Conservation (phyloP, 2,888 invertebrate species). For the Sphaeridia pumilis region DNA sequence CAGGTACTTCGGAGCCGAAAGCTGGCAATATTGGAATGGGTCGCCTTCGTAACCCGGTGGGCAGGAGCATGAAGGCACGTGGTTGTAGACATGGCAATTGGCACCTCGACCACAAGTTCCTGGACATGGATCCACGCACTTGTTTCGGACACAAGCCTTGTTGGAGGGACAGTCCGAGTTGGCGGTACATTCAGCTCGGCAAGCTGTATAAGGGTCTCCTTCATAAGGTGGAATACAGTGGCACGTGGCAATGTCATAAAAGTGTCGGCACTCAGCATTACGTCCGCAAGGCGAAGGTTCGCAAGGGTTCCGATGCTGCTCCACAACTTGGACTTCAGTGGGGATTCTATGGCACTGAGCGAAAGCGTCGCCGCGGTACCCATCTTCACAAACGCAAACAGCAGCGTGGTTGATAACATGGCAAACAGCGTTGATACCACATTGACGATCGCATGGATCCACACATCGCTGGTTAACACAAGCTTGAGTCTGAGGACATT, state of each 20-base stretch:
- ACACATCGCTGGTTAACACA: constrained; percentile 62
- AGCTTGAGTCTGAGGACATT: constrained; percentile 73
- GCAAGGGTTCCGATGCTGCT: constrained; percentile 38
- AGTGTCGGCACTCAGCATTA: constrained; percentile 17
- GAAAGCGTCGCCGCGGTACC: constrained; percentile 52
- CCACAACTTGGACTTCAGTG: constrained; percentile 1
- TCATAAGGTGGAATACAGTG: constrained; percentile 74
- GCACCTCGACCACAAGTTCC: constrained; percentile 65
- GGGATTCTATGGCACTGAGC: constrained; percentile 21
- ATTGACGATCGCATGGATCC: constrained; percentile 55
- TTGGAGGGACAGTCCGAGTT: constrained; percentile 60
- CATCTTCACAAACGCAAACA: constrained; percentile 52
- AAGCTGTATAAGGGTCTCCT: constrained; percentile 78
- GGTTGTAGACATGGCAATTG: constrained; percentile 64
- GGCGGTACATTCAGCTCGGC: constrained; percentile 70
- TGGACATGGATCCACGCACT: constrained; percentile 65
- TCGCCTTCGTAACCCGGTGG: constrained; percentile 41
- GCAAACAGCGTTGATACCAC: constrained; percentile 69
- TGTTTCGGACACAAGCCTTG: constrained; percentile 61
- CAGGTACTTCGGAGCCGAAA: constrained; percentile 3
- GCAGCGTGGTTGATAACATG: constrained; percentile 64
- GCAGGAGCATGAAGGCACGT: constrained; percentile 58
- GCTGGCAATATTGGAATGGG: constrained; percentile 30
- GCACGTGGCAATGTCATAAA: constrained; percentile 48
- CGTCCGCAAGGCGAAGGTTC: constrained; percentile 43